Conservation (phyloP, 2,113 vertebrate species). For the Pogonocichla stellata region DNA sequence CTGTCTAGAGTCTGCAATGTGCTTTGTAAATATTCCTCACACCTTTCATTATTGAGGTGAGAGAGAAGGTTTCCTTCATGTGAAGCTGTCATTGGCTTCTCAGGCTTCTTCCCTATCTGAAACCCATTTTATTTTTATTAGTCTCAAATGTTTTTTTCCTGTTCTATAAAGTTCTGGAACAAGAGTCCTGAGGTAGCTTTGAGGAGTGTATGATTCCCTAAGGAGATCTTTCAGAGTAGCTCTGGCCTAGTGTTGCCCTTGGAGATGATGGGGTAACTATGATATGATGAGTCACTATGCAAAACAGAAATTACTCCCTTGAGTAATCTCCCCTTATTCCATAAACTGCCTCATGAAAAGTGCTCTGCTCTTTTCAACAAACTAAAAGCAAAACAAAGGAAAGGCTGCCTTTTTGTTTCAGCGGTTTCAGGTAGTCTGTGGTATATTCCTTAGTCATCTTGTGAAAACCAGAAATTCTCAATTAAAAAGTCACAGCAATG, state of each 20-base stretch:
- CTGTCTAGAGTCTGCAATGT: background rate
- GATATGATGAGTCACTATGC: conserved; percentile 28
- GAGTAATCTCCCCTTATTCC: background rate
- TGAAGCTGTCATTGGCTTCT: background rate
- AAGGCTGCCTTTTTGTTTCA: background rate
- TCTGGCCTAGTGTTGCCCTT: conserved; percentile 12
- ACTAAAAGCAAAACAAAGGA: background rate
- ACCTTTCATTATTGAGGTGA: background rate
- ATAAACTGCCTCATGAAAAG: background rate
- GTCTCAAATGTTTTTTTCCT: background rate
- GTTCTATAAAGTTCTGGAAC: background rate
- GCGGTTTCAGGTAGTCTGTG: background rate
- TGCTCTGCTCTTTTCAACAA: background rate
- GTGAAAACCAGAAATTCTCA: background rate
- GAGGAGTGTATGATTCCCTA: background rate
- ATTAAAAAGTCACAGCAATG: background rate
- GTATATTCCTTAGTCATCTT: background rate
- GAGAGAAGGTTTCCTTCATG: background rate
- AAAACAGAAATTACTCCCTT: conserved; percentile 36
- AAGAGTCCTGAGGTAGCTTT: background rate
- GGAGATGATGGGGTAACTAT: conserved; percentile 3
- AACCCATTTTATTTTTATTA: background rate
- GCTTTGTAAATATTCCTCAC: background rate
- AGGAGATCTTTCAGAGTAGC: background rate
- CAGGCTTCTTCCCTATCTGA: background rate